Conservation (phyloP, 2,113 vertebrate genomes). For the Phrynocephalus versicolor region DNA sequence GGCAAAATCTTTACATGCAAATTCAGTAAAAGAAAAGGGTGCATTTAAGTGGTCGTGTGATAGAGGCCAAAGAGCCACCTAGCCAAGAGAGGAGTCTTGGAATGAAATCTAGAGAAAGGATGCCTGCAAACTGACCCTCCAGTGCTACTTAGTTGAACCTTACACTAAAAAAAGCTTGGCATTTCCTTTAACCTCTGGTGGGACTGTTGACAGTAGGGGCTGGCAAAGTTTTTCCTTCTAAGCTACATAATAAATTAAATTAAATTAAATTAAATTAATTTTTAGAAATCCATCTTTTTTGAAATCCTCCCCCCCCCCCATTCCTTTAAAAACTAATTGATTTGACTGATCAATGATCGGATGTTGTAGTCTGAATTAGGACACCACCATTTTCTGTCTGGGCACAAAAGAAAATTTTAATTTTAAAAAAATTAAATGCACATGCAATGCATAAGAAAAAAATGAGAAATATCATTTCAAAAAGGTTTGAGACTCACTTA, state of each 20-base stretch:
- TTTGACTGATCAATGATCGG: constrained; percentile 8
- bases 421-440: background rate
- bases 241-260: constrained; percentile 17
- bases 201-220: constrained; percentile 27
- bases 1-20: too few species aligned
- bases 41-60: too few species aligned
- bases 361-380: constrained; percentile 27
- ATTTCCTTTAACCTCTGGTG: constrained; percentile 43
- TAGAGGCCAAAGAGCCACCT: constrained; percentile 7
- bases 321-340: background rate
- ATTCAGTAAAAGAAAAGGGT: too few species aligned
- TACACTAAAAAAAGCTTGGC: constrained; percentile 29
- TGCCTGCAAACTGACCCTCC: constrained; percentile 9
- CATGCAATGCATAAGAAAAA: constrained; percentile 8
- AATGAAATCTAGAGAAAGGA: constrained; percentile 31
- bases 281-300: background rate
- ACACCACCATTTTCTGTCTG: background rate
- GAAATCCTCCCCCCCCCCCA: background rate
- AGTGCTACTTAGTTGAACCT: background rate
- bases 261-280: too few species aligned
- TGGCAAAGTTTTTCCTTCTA: constrained; percentile 20
- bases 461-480: background rate
- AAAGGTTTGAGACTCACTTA: background rate
- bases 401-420: constrained; percentile 20
- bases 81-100: constrained; percentile 22